Conservation (phyloP, 2,113 vertebrate species). For the Myocastor coypus region DNA sequence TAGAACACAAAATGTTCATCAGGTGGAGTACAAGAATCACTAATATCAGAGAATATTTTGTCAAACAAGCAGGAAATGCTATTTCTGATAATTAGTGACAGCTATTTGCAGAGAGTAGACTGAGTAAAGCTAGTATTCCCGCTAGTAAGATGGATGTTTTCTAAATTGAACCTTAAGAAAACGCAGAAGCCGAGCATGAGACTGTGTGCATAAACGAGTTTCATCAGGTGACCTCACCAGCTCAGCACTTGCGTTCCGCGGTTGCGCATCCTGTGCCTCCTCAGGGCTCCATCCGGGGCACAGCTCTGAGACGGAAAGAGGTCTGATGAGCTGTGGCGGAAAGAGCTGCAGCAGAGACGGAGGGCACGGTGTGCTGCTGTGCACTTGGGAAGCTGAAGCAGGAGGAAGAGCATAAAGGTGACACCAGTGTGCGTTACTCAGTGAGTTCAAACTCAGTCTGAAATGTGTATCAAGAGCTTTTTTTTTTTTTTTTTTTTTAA, state of each 20-base stretch:
- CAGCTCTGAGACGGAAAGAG: not conserved
- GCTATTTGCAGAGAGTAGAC: not conserved
- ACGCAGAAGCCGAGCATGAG: not conserved
- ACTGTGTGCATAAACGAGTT: not conserved
- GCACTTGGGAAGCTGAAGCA: not conserved
- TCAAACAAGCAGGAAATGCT: not conserved
- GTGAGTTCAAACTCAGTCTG: not conserved
- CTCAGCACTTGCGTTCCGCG: not conserved
- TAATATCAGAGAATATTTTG: not conserved
- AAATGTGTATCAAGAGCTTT: not conserved
- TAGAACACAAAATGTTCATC: not conserved
- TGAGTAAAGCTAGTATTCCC: not conserved
- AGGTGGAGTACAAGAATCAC: not conserved
- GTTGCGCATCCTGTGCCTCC: not conserved
- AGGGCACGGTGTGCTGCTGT: no score
- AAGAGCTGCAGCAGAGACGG: not conserved
- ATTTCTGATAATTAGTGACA: constrained; percentile 5
- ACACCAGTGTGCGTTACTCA: not conserved
- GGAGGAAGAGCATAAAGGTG: no score
- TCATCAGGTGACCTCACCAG: not conserved
- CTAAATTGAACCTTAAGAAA: not conserved
- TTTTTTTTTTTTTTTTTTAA: not conserved
- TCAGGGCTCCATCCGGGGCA: not conserved
- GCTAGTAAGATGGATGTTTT: not conserved
- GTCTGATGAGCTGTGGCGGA: not conserved